Conservation (phyloP, 2,888 invertebrate genomes). For the Drosophila mimetica region DNA sequence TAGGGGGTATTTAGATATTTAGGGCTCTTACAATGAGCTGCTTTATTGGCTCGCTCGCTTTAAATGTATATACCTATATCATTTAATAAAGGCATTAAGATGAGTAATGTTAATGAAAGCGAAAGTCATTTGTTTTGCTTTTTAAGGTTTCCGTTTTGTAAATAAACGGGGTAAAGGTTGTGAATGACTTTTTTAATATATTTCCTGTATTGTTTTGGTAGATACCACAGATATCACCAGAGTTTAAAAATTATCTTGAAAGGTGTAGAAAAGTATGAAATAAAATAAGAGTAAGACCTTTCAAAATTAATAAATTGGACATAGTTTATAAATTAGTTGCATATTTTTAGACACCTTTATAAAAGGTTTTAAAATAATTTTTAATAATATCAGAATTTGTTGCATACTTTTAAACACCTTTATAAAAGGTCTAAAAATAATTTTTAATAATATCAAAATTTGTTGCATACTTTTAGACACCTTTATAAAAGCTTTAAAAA, state of each 20-base stretch:
- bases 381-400: too few species aligned
- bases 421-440: too few species aligned
- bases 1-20: not conserved
- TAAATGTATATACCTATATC: slow-evolving; percentile 11
- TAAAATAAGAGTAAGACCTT: not conserved
- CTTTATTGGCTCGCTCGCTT: slow-evolving; percentile 81
- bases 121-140: not conserved
- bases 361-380: slow-evolving; percentile 1
- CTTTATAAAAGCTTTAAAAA: too few species aligned
- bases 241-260: not conserved
- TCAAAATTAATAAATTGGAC: not conserved
- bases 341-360: not conserved
- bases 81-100: not conserved
- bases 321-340: not conserved
- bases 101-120: not conserved
- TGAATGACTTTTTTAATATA: too few species aligned
- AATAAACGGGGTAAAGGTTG: not conserved
- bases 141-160: not conserved
- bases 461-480: too few species aligned
- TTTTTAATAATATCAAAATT: too few species aligned
- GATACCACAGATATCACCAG: not conserved
- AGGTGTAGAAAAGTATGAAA: not conserved
- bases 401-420: too few species aligned
- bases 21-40: slow-evolving; percentile 75
- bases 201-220: too few species aligned